Conservation (phyloP, 2,113 vertebrate species). For the Pollimyrus isidori region DNA sequence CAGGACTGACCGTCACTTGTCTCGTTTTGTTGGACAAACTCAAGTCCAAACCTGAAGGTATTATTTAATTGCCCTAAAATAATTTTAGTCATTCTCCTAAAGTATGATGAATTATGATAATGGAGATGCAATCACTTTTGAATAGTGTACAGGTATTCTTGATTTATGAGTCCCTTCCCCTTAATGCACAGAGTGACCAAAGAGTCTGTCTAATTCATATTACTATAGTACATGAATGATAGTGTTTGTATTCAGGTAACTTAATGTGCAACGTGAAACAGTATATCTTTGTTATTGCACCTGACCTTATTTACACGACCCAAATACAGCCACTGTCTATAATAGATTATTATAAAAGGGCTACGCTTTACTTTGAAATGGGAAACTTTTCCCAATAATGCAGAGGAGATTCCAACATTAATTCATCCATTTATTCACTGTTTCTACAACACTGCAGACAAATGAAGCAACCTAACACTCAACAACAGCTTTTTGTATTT, state of each 20-base stretch:
- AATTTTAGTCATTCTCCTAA: not conserved
- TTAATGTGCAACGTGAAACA: not conserved
- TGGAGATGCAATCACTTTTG: not conserved
- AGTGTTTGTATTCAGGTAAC: not conserved
- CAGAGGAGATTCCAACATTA: not conserved
- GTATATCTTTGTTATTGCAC: not conserved
- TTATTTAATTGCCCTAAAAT: not conserved
- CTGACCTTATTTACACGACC: not conserved
- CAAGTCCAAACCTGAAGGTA: not conserved
- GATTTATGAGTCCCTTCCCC: not conserved
- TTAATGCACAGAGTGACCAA: not conserved
- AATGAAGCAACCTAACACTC: slow-evolving; percentile 19
- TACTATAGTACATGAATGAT: not conserved
- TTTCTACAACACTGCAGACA: not conserved
- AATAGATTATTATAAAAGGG: not conserved
- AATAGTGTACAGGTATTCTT: not conserved
- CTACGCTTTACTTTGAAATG: not conserved
- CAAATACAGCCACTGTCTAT: not conserved
- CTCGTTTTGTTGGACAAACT: not conserved
- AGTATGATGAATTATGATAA: not conserved
- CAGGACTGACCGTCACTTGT: not conserved
- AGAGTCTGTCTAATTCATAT: not conserved
- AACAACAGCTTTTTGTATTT: slow-evolving; percentile 15
- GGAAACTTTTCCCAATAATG: not conserved
- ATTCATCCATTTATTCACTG: not conserved